Base-by-base conservation (phyloP, 2,113 vertebrate species). In the Saguinus imperator region DNA sequence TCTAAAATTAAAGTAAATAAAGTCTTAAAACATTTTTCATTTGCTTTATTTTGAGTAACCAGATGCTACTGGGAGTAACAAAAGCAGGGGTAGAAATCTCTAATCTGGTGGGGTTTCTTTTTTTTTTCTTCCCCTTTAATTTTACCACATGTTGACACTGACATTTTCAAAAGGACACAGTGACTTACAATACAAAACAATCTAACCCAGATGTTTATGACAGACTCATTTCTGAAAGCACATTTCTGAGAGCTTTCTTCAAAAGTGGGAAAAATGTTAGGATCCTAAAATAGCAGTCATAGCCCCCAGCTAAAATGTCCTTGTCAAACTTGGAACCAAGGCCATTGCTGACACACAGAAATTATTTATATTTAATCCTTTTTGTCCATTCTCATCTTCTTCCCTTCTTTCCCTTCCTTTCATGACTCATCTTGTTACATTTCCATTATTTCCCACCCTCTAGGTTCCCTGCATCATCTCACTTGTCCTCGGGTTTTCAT, bases 11-110 rank as follows among this genome's bases (percentile, higher is more conserved):
- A 90, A 88, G 16, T 37, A 25, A 85, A 57, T 45, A 32, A 40
- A 37, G n/a, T 77, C 87, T 88, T 68, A 72, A 64, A 64, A 43
- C 50, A 23, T 70, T 48, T 94, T 61, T 66, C 16, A 35, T 96
- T 72, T 93, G 20, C 8, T 91, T 89, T 75, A 75, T 55, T 97
- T 89, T 68, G 40, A 92, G 52, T 83, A 92, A 35, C 29, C 66
- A 93, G 23, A 77, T 7, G 45, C 29, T 87, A 14, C n/a, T 14
- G 45, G 61, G 32, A 82, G 16, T 68, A 87, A 77, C 40, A 93
- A 86, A 89, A 83, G 32, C 73, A 93, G 50, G 52, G 48, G 29
- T 52, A 35, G 14, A 14, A 48, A 64, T 88, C 57, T 86, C 52
- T 93, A 82, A 70, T 87, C 86, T 87, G 61, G 4, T 64, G 4